Evolutionary conservation across 1,140 invertebrate species (phyloP).

Genomic region (Solenopsis invicta): DNA sequence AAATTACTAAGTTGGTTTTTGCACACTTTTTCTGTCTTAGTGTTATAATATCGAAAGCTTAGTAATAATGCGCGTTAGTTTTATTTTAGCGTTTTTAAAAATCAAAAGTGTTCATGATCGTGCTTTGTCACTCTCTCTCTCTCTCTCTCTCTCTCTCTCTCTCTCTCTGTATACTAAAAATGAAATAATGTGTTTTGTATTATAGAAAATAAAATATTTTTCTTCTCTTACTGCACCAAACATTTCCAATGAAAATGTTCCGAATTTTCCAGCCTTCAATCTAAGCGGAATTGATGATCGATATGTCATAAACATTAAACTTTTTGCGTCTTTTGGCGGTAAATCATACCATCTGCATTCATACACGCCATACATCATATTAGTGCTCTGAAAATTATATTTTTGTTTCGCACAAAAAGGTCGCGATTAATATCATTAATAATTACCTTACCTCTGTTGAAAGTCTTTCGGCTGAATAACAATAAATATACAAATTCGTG

Average conservation of each 20-base stretch:
- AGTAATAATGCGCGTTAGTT: not conserved
- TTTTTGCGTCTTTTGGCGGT: not conserved
- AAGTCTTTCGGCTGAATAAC: conserved; percentile 66
- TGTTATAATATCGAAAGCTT: not conserved
- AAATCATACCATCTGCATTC: conserved; percentile 40
- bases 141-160: not conserved
- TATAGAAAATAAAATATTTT: not conserved
- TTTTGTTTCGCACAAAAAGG: not conserved
- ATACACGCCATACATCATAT: not conserved
- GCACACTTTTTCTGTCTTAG: not conserved
- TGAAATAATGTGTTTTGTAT: not conserved
- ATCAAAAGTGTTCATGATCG: not conserved
- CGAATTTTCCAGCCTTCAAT: conserved; percentile 45
- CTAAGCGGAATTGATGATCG: conserved; percentile 20
- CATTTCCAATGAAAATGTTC: conserved; percentile 12
- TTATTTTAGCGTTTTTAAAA: not conserved
- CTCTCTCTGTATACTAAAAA: not conserved
- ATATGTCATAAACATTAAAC: conserved; percentile 17
- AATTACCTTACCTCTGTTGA: conserved; percentile 41
- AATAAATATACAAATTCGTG: conserved; percentile 64
- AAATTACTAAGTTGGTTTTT: not conserved
- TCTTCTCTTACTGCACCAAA: conserved; percentile 14
- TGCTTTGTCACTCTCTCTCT: not conserved
- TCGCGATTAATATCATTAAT: not conserved
- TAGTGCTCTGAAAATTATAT: conserved; percentile 25